Base-by-base conservation (phyloP, 2,888 invertebrate species). In the Coremacera marginata region DNA sequence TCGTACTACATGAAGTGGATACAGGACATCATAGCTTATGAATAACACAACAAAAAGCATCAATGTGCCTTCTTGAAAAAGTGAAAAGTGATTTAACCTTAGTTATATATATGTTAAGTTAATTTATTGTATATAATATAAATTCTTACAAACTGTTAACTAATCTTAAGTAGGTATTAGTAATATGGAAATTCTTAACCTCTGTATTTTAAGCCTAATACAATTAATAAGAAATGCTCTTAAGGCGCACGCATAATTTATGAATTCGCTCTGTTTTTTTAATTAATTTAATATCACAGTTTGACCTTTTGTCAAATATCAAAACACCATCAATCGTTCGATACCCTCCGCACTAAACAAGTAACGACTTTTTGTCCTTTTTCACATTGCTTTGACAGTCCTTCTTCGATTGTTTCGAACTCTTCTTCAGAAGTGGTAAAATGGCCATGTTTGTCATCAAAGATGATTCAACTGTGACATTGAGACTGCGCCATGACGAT, bases 1-100 rank as follows among this genome's bases (percentile, higher is more conserved):
- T 94, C 94, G 0, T 94, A 95, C 86, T 97, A 96, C 85, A 91
- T 96, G 68, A 93, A 94, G 34, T 97, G 97, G 97, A 96, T 97
- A 78, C 85, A 86, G 77, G 89, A 89, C 79, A 89, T 88, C 9
- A 89, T 89, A 77, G 85, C 86, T 79, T 84, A 84, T 79, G 87
- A 88, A 71, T 86, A 80, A 81, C 9, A 68, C 9, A 68, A 14
- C 49, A 68, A 44, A 44, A 44, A 11, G 44, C 44, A 44, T 11
- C 44, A 44, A 44, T 44, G 44, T 44, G 11, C 8, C 14, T 44
- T 11, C 14, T 44, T 14, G 11, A 11, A 11, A 11, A 44, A 44
- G 44, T 44, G 44, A 44, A 44, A 11, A 44, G 44, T 44, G 44
- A 44, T 44, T 44, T 44, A 44, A 44, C 1, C 44, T 44, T 11